Evolutionary conservation across 2,797 vertebrate species (phyloP).

Genomic region (Acrossocheilus wenchowensis): DNA sequence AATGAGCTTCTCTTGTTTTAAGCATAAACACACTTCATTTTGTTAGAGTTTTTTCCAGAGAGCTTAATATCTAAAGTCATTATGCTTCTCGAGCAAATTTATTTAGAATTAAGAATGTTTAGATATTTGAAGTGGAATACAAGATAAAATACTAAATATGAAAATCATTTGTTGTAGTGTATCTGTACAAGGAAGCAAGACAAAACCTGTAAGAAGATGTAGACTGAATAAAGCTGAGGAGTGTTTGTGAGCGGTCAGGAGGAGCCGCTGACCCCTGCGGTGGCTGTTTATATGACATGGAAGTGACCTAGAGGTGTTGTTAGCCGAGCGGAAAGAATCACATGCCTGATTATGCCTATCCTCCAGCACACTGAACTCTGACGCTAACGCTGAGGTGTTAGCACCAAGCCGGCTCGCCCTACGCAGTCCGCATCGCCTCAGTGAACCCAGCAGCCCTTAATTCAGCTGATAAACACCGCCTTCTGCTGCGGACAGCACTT

Average conservation of each 20-base stretch:
- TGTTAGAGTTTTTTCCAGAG: neutral
- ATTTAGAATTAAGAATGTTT: neutral
- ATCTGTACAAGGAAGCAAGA: neutral
- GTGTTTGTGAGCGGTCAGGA: neutral
- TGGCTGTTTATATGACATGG: neutral
- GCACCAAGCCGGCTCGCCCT: neutral
- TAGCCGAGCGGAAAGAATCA: constrained; percentile 27
- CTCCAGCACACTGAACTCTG: constrained; percentile 25
- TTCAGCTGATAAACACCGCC: neutral
- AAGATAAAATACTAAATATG: neutral
- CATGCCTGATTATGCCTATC: constrained; percentile 42
- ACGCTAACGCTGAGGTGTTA: constrained; percentile 5
- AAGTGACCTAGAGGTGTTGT: constrained; percentile 44
- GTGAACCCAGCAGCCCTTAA: neutral
- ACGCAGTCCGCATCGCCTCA: neutral
- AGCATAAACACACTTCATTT: neutral
- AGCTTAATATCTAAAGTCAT: neutral
- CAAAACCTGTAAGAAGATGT: neutral
- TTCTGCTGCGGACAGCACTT: neutral
- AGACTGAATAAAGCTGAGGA: neutral
- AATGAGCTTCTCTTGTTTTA: neutral
- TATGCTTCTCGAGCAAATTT: neutral
- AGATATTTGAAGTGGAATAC: neutral
- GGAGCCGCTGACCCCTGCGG: neutral
- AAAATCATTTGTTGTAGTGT: neutral